Base-by-base conservation (phyloP, 2,888 invertebrate genomes). In the Oligia latruncula region DNA sequence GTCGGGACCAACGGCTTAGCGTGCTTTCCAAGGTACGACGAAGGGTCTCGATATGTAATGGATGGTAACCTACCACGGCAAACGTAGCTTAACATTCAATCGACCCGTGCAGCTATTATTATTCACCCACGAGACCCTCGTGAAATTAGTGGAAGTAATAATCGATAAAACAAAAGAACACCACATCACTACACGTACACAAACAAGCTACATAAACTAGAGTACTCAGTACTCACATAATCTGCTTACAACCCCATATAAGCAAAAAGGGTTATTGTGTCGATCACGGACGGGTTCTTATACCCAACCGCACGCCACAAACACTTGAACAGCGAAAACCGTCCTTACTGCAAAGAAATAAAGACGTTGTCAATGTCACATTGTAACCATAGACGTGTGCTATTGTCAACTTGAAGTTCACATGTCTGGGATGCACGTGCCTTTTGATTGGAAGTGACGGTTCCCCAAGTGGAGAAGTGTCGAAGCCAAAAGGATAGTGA, bases 221-320 rank as follows among this genome's bases (percentile, higher is more conserved):
- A 40, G 17, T 74, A 62, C 67, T n/a, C 6, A 40, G 17, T 74
- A 62, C 67, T n/a, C 6, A 11, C 9, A 65, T 58, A 79, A 83
- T 70, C 75, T 74, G 20, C 76, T 80, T 84, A 67, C 60, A 62
- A 62, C 71, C 74, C 64, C 68, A 55, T 40, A 29, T 17, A n/a
- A 40, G 71, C 58, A 70, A 72, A 79, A 82, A 75, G 55, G 64
- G 74, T 75, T 82, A 79, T 85, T 85, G 86, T 85, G 35, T 82
- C 43, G 66, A 77, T 80, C 85, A 85, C 83, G 85, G 11, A 77
- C 74, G 23, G 9, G 49, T 67, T n/a, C 74, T 77, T 75, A 74
- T 40, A 9, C 17, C n/a, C 20, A 29, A 64, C 74, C 70, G 6
- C 82, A 66, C 29, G 52, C 20, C 67, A 62, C 4, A 11, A 17